Evolutionary conservation across 2,797 vertebrate species (phyloP), one percentile per base, ranked within the genome.

Genomic region (Peromyscus melanophrys): DNA sequence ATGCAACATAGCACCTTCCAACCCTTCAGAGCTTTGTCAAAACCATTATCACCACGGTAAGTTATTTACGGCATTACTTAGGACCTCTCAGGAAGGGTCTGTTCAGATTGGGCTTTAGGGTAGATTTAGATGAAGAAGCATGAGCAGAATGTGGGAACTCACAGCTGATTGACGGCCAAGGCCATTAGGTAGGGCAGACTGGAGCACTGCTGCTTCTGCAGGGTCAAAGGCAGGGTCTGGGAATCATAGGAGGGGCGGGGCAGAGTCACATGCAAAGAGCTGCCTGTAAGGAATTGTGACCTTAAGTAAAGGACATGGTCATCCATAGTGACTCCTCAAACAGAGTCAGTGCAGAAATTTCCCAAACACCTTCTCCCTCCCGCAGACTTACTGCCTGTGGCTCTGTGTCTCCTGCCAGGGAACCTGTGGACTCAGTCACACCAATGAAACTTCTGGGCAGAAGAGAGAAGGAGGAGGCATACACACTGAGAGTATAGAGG

Each of bases 331-430:
- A 59, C 9, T 77, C 80, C 49, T 75, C 85, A 94, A 59, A 40
- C 46, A 80, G 13, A 61, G 14, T 67, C 57, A 55, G 17, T 37
- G 17, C 34, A 85, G 25, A 73, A 40, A 67, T n/a, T 75, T 80
- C 34, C 63, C 46, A 81, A 55, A n/a, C 19, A 73, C 17, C 77
- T 81, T 75, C 27, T 40, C 59, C 19, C 19, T 63, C 57, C 31
- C 29, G 2, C 37, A 75, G 78, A 84, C 37, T 52, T 71, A 49
- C 83, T 46, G 29, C 61, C 59, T 71, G 59, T 67, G 76, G 21
- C 52, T 87, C 67, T 92, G 81, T 23, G 37, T 77, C 82, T 81
- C 73, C 73, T 92, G 37, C 89, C 73, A 92, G 84, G 63, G 12
- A 75, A 17, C 52, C 37, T 8, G 17, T 52, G 6, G n/a, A 34